Percentiles rank a stretch among this genome's conserved stretches.
phyloP scores from a whole-genome alignment of 2,113 vertebrate genomes.

The Numenius arquata region DNA sequence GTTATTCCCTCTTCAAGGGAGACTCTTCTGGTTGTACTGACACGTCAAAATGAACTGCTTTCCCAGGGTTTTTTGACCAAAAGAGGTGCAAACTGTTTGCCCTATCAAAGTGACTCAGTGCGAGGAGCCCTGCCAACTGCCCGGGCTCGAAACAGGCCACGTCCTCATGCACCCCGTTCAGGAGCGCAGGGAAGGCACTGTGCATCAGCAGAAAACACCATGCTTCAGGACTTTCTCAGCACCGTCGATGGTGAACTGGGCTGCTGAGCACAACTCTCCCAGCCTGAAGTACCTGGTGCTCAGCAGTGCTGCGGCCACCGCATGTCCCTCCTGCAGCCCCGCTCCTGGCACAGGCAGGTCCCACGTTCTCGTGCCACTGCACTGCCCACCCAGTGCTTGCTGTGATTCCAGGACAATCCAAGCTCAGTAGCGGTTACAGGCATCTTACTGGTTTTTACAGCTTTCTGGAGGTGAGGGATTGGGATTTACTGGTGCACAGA shows the following conservation, averaged over 20 bases:
- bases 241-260: neutral
- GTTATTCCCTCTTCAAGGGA: neutral
- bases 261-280: neutral
- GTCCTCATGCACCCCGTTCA: accelerated
- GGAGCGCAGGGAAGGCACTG: accelerated
- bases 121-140: neutral
- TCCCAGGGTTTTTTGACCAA: neutral
- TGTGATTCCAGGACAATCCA: neutral
- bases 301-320: neutral
- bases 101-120: accelerated
- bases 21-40: neutral
- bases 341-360: accelerated
- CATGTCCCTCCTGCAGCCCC: neutral
- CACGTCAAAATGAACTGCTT: neutral
- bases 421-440: neutral
- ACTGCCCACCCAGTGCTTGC: accelerated
- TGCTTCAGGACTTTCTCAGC: neutral
- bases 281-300: neutral
- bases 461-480: neutral
- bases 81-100: neutral
- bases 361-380: accelerated
- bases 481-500: neutral
- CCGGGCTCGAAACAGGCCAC: accelerated
- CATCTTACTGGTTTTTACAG: neutral
- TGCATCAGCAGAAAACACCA: neutral